Percentiles rank a stretch among this genome's conserved stretches.
Evolutionary conservation across 2,113 vertebrate species (phyloP).

Genomic region (Macquaria ambigua): DNA sequence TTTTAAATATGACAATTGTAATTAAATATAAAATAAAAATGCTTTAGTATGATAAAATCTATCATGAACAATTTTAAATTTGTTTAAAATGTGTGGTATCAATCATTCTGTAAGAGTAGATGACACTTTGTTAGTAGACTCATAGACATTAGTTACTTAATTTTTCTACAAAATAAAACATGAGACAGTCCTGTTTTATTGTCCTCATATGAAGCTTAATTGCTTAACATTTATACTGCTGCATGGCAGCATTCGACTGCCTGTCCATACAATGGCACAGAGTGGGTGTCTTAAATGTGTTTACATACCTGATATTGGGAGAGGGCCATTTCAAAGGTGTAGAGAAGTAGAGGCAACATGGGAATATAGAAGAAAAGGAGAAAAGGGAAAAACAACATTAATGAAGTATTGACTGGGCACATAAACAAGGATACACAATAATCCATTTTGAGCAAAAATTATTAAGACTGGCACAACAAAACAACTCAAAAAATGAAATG

Average conservation of each 20-base stretch:
- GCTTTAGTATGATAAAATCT: neutral
- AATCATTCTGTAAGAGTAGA: neutral
- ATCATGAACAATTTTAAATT: neutral
- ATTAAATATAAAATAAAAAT: neutral
- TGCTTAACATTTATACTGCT: neutral
- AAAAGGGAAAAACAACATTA: constrained; percentile 37
- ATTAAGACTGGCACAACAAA: constrained; percentile 28
- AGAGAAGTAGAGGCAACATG: neutral
- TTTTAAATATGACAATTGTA: neutral
- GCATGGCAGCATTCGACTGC: neutral
- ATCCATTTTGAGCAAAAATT: constrained; percentile 1
- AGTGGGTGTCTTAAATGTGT: neutral
- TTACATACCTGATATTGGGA: constrained; percentile 71
- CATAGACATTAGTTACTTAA: neutral
- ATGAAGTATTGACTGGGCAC: constrained; percentile 15
- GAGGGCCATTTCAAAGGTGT: constrained; percentile 24
- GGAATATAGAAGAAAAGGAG: constrained; percentile 60
- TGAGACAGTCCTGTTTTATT: neutral
- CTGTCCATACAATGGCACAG: neutral
- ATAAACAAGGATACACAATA: constrained; percentile 17
- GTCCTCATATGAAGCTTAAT: neutral
- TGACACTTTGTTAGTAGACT: neutral
- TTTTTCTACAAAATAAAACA: neutral
- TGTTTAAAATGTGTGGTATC: neutral
- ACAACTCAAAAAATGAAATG: constrained; percentile 51